phyloP scores from a whole-genome alignment of 2,888 invertebrate species.

The Ceraclea dissimilis region DNA sequence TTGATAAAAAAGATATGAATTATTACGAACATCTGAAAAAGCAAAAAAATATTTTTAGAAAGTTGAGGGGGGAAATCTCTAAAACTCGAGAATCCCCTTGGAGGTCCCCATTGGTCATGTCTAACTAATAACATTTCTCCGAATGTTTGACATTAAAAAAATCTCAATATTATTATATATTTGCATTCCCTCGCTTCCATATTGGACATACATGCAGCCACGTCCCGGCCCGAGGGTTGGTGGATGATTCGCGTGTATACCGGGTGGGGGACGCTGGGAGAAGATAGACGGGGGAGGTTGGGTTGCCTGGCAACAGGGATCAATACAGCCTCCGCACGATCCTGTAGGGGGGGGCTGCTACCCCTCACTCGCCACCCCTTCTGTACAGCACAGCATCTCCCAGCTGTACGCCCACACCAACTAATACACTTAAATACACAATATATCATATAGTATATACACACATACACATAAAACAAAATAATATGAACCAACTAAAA shows the following conservation, averaged over 20 bases:
- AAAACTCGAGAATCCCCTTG: too few species aligned
- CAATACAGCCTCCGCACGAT: conserved; percentile 26
- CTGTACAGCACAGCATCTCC: conserved; percentile 10
- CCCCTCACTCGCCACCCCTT: conserved; percentile 19
- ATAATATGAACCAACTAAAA: too few species aligned
- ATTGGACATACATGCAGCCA: background rate
- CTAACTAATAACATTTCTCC: too few species aligned
- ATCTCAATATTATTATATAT: too few species aligned
- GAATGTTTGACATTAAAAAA: too few species aligned
- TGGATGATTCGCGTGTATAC: conserved; percentile 14
- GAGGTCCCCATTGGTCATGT: too few species aligned
- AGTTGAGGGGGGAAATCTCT: too few species aligned
- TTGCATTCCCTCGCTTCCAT: conserved; percentile 11
- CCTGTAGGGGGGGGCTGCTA: conserved; percentile 26
- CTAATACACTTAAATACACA: background rate
- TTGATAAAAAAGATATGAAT: too few species aligned
- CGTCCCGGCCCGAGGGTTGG: conserved; percentile 14
- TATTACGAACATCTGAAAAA: too few species aligned
- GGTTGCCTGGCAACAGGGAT: conserved; percentile 23
- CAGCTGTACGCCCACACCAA: conserved; percentile 9
- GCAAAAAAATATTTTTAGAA: too few species aligned
- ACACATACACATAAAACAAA: too few species aligned
- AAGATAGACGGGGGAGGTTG: conserved; percentile 3
- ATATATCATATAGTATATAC: too few species aligned
- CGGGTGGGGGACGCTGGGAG: conserved; percentile 26